Conservation (phyloP, 2,797 vertebrate genomes). For the Aulostomus chinensis region DNA sequence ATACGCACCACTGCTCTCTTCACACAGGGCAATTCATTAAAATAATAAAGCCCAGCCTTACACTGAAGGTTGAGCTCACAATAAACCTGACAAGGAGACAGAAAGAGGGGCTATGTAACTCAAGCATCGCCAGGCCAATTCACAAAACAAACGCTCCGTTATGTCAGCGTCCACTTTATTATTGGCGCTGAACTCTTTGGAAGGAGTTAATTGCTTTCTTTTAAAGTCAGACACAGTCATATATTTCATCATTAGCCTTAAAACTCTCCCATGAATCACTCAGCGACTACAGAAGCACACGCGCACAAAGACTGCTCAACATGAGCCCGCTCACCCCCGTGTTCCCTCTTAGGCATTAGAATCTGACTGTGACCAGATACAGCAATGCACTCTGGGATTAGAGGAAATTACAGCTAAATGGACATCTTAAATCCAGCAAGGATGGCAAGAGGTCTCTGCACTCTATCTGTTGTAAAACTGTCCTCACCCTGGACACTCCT, state of each 20-base stretch:
- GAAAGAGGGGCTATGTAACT: conserved; percentile 28
- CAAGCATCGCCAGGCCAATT: conserved; percentile 37
- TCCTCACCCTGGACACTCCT: conserved; percentile 42
- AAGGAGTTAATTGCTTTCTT: conserved; percentile 71
- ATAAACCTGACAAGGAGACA: conserved; percentile 62
- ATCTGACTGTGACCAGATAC: conserved; percentile 8
- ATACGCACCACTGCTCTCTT: conserved; percentile 50
- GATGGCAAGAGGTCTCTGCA: conserved; percentile 29
- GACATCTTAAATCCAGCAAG: conserved; percentile 45
- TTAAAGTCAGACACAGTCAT: conserved; percentile 63
- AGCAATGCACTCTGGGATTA: conserved; percentile 10
- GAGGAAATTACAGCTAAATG: conserved; percentile 28
- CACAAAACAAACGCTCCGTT: conserved; percentile 56
- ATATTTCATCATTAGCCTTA: conserved; percentile 73
- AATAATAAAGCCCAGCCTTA: conserved; percentile 68
- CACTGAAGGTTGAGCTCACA: conserved; percentile 60
- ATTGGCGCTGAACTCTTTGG: conserved; percentile 52
- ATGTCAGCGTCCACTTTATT: conserved; percentile 55
- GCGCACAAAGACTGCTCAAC: conserved; percentile 20
- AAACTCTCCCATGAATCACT: conserved; percentile 62
- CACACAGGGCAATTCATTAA: conserved; percentile 68
- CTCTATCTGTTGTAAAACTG: conserved; percentile 54
- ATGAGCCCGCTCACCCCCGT: conserved; percentile 13
- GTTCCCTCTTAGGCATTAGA: conserved; percentile 8
- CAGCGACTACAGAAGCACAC: conserved; percentile 25